Base-by-base conservation (phyloP, 2,888 invertebrate genomes). In the Mechanitis messenoides region DNA sequence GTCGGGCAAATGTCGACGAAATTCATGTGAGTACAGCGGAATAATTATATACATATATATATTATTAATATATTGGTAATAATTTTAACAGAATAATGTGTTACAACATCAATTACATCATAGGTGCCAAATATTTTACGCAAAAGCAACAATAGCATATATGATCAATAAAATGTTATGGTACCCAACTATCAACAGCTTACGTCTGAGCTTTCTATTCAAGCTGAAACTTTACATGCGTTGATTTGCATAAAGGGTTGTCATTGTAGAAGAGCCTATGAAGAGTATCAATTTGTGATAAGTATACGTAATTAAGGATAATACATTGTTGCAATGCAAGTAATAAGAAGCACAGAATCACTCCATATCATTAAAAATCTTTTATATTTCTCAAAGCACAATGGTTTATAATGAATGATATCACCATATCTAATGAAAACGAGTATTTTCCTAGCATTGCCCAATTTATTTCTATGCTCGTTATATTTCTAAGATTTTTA, bases 141-240 rank as follows among this genome's bases (percentile, higher is more conserved):
- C 72, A 74, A 71, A 72, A 71, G 65, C 60, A 63, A 61, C 63
- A 65, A 71, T 71, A 64, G 63, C 66, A 69, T 72, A 74, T 73
- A 69, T 69, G 74, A 20, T 20, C 70, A 69, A 77, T 83, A 79
- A 81, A 79, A 75, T 66, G 71, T 75, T 75, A 71, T 71, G 72
- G 72, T 78, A 63, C 62, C 71, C 69, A 74, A 73, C 74, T 72
- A 72, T 56, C 35, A 50, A 59, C 54, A 68, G 67, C 60, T 66
- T 69, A 59, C 59, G 63, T 58, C 61, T 61, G 69, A 67, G 64
- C 65, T 65, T 67, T 64, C 54, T 59, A 47, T 56, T 58, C 55
- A 47, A 64, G 59, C 57, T 60, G 2, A 20, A 20, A 35, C 6
- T 35, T 5, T 11, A 45, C 59, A 56, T 57, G 45, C 47, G 33